These are phyloP conservation scores for Melangyna quadrimaculata DNA, from an alignment of 2,888 invertebrate species.

Conservation along the genomic window DNA sequence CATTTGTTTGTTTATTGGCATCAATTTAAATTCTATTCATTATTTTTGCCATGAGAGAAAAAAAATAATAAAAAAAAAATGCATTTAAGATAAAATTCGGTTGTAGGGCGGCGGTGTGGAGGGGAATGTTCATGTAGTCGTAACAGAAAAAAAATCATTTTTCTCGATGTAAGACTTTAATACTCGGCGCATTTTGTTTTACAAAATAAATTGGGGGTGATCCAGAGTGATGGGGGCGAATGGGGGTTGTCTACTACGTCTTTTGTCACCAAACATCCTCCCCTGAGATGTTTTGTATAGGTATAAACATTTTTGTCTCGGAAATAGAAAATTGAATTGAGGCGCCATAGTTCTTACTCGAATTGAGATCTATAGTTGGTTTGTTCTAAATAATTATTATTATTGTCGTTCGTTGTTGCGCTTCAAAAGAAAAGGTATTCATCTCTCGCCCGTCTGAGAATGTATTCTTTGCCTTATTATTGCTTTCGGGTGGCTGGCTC, in stretches of 20 bases:
- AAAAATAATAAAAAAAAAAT: background rate
- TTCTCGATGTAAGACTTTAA: background rate
- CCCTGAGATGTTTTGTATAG: background rate
- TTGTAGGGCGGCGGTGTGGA: background rate
- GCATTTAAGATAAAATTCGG: background rate
- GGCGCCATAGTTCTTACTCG: slow-evolving; percentile 71
- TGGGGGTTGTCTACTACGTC: background rate
- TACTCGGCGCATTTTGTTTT: slow-evolving; percentile 12
- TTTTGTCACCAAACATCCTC: slow-evolving; percentile 20
- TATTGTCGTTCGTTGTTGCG: slow-evolving; percentile 6
- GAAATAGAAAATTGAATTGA: slow-evolving; percentile 71
- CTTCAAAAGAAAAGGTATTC: background rate
- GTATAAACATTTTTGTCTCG: slow-evolving; percentile 31
- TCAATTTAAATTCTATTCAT: slow-evolving; percentile 68
- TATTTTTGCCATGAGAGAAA: slow-evolving; percentile 56
- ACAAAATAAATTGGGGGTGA: background rate
- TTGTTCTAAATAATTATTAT: slow-evolving; percentile 50
- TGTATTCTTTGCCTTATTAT: slow-evolving; percentile 7
- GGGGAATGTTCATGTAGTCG: background rate
- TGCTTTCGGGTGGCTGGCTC: background rate
- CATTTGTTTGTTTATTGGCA: slow-evolving; percentile 71
- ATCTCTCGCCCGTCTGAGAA: background rate
- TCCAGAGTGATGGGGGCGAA: background rate
- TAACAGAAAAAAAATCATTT: background rate
- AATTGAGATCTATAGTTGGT: slow-evolving; percentile 57